These are phyloP conservation scores for Datnioides undecimradiatus DNA, from an alignment of 2,113 vertebrate genomes.

Conservation along the genomic window DNA sequence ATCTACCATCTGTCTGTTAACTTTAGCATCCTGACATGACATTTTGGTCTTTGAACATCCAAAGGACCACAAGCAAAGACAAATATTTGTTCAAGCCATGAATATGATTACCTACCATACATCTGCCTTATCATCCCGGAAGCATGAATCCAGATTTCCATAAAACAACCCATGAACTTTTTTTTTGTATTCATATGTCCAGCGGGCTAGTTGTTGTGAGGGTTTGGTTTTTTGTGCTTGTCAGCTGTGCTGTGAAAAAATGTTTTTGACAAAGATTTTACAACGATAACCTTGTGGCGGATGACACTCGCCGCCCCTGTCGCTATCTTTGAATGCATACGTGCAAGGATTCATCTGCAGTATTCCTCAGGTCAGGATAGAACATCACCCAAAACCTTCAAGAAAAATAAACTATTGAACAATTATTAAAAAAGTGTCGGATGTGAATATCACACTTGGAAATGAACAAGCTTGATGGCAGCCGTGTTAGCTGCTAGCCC, in stretches of 20 bases:
- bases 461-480: too few species aligned
- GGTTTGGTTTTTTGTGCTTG: too few species aligned
- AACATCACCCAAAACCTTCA: neutral
- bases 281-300: too few species aligned
- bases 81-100: conserved; percentile 3
- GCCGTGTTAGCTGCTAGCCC: too few species aligned
- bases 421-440: too few species aligned
- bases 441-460: too few species aligned
- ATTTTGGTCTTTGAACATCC: neutral
- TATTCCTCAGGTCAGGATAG: neutral
- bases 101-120: neutral
- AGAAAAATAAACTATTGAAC: neutral
- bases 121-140: neutral
- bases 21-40: neutral
- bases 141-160: neutral
- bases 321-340: too few species aligned
- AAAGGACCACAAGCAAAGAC: neutral
- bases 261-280: too few species aligned
- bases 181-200: neutral
- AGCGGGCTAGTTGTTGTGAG: too few species aligned
- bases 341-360: too few species aligned
- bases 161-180: neutral
- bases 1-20: neutral
- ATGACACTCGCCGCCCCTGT: too few species aligned
- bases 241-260: too few species aligned